Evolutionary conservation across 2,888 invertebrate genomes (phyloP).

Genomic region (Leistus spinibarbis): DNA sequence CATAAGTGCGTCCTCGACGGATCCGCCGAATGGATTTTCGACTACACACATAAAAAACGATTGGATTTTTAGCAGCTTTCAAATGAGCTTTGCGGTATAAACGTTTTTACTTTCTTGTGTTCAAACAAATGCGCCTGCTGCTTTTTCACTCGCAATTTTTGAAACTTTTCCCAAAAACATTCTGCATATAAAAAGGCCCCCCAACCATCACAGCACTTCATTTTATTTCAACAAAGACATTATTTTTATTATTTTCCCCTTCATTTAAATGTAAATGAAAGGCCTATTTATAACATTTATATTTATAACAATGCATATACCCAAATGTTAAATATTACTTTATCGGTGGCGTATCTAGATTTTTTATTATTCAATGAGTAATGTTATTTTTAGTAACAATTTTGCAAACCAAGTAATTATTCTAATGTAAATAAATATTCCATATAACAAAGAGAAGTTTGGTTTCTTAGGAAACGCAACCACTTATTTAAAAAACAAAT

Average conservation of each 20-base stretch:
- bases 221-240: background rate
- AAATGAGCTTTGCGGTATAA: slow-evolving; percentile 4
- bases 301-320: no score
- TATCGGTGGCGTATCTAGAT: no score
- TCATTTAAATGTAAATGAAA: background rate
- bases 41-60: background rate
- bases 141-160: slow-evolving; percentile 4
- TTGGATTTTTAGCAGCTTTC: slow-evolving; percentile 4
- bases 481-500: no score
- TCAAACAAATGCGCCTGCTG: slow-evolving; percentile 29
- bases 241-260: background rate
- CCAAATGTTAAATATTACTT: no score
- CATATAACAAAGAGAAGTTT: no score
- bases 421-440: no score
- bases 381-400: no score
- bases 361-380: no score
- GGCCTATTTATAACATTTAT: no score
- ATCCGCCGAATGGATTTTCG: background rate
- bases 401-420: no score
- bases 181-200: background rate
- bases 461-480: no score
- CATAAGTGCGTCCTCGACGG: slow-evolving; percentile 17
- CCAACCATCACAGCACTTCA: background rate
- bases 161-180: background rate
- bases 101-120: slow-evolving; percentile 29